phyloP scores from a whole-genome alignment of 2,888 invertebrate species.

The Glaucopsyche alexis region DNA sequence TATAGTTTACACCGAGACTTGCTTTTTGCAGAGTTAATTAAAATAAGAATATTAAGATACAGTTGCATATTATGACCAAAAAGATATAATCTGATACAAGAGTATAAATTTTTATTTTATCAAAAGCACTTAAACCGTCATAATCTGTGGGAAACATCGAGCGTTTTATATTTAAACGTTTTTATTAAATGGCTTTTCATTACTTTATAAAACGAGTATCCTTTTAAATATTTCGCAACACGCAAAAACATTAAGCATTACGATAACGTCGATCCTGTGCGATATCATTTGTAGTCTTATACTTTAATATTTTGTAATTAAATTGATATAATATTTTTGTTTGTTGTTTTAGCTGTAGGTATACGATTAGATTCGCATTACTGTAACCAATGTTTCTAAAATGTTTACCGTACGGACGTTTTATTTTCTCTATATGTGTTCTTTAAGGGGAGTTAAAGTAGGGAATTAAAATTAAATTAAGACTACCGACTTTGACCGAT shows the following conservation, averaged over 20 bases:
- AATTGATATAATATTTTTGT: background rate
- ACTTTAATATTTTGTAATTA: background rate
- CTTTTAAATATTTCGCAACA: constrained; percentile 16
- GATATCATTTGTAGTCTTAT: background rate
- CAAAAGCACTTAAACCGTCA: constrained; percentile 14
- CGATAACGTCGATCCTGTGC: background rate
- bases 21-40: background rate
- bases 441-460: too few relatives aligned
- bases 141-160: constrained; percentile 14
- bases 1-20: background rate
- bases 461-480: too few relatives aligned
- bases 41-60: background rate
- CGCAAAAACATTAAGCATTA: background rate
- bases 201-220: constrained; percentile 4
- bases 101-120: constrained; percentile 20
- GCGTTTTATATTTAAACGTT: constrained; percentile 16
- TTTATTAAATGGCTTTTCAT: constrained; percentile 13
- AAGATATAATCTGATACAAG: constrained; percentile 7
- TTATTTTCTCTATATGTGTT: too few relatives aligned
- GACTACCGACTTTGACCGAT: too few relatives aligned
- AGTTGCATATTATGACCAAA: background rate
- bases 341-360: too few relatives aligned
- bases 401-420: too few relatives aligned
- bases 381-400: too few relatives aligned
- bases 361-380: too few relatives aligned